These are phyloP conservation scores for Pterophyllum scalare DNA, from an alignment of 2,113 vertebrate genomes.

Conservation along the genomic window DNA sequence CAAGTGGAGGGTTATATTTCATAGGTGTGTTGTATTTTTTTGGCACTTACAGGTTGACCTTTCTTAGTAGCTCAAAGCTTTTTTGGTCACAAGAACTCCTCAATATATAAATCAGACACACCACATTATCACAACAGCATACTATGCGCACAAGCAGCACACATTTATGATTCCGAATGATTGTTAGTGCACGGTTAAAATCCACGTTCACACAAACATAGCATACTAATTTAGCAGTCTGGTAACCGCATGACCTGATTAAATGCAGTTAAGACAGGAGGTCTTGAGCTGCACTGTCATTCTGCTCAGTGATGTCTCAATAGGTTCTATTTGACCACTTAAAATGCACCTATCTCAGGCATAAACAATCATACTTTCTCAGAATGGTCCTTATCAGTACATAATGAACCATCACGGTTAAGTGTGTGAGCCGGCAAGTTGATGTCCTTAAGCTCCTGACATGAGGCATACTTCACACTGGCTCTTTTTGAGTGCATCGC, in stretches of 20 bases:
- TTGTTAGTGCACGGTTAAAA: constrained; percentile 2
- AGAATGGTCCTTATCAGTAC: constrained; percentile 27
- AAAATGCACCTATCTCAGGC: constrained; percentile 3
- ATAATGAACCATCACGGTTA: constrained; percentile 34
- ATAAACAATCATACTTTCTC: constrained; percentile 24
- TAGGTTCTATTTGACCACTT: constrained; percentile 8
- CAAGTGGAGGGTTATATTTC: constrained; percentile 36
- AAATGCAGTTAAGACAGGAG: not conserved
- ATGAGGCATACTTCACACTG: constrained; percentile 14
- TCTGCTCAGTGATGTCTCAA: constrained; percentile 5
- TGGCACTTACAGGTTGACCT: constrained; percentile 39
- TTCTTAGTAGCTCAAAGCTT: constrained; percentile 35
- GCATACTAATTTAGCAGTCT: not conserved
- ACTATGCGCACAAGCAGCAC: not conserved
- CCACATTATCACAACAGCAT: not conserved
- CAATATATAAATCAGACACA: not conserved
- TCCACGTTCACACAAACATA: not conserved
- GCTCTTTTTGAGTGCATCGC: constrained; percentile 27
- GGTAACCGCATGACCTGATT: not conserved
- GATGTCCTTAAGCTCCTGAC: constrained; percentile 37
- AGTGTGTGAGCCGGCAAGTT: constrained; percentile 1
- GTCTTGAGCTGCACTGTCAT: constrained; percentile 8
- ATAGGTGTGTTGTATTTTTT: constrained; percentile 26
- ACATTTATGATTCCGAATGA: not conserved
- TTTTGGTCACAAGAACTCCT: not conserved